Percentiles rank a stretch among this genome's conserved stretches.
phyloP scores from a whole-genome alignment of 2,888 invertebrate species.

The Endotricha flammealis region DNA sequence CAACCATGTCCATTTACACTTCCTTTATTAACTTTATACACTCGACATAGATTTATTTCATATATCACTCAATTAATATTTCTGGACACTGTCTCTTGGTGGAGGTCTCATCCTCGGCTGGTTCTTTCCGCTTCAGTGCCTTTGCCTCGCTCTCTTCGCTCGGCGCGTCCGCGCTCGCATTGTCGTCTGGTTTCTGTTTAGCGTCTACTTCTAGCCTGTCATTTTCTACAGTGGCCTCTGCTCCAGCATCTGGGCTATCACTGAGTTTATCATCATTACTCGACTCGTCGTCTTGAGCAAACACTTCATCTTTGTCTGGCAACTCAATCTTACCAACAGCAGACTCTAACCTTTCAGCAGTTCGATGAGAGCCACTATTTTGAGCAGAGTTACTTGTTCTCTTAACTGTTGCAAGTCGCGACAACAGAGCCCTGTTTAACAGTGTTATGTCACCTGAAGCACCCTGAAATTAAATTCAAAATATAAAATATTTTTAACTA shows the following conservation, averaged over 20 bases:
- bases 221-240: constrained; percentile 14
- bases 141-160: constrained; percentile 40
- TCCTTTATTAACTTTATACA: constrained; percentile 42
- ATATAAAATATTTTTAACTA: too few relatives aligned
- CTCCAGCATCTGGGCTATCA: constrained; percentile 25
- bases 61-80: constrained; percentile 52
- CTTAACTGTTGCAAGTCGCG: constrained; percentile 52
- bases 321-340: constrained; percentile 45
- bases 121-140: constrained; percentile 58
- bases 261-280: constrained; percentile 24
- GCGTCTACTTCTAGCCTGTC: constrained; percentile 37
- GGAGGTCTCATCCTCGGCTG: constrained; percentile 49
- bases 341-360: constrained; percentile 56
- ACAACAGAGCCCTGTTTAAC: constrained; percentile 48
- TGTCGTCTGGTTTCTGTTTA: constrained; percentile 43
- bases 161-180: constrained; percentile 38
- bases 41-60: constrained; percentile 18
- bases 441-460: constrained; percentile 59
- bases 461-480: constrained; percentile 41
- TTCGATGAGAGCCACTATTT: constrained; percentile 45
- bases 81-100: constrained; percentile 68
- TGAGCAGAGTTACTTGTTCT: constrained; percentile 29
- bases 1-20: constrained; percentile 39
- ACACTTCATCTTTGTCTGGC: constrained; percentile 35
- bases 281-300: constrained; percentile 25